Percentiles rank a stretch among this genome's conserved stretches.
These are phyloP conservation scores for Ammodytes marinus DNA, from an alignment of 2,113 vertebrate species.

Conservation along the genomic window DNA sequence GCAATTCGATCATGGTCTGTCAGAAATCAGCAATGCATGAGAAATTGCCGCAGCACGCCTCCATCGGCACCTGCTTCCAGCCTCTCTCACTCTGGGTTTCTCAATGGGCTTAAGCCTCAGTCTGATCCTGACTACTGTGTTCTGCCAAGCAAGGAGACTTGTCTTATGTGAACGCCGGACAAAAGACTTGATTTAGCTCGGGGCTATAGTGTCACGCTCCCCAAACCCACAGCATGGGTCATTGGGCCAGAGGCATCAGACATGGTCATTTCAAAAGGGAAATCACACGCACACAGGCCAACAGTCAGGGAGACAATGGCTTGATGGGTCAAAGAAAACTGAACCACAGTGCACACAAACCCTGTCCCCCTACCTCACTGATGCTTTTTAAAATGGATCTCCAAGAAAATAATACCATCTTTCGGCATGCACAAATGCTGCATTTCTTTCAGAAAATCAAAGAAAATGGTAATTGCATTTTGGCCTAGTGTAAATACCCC, in stretches of 20 bases:
- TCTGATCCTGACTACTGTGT: constrained; percentile 55
- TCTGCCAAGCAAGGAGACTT: constrained; percentile 70
- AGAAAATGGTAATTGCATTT: background rate
- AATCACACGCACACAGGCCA: constrained; percentile 53
- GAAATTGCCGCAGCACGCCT: constrained; percentile 52
- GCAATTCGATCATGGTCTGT: constrained; percentile 72
- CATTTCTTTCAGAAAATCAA: background rate
- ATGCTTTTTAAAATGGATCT: constrained; percentile 8
- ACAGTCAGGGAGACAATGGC: constrained; percentile 46
- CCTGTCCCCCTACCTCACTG: constrained; percentile 22
- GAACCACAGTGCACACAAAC: constrained; percentile 15
- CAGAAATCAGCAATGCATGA: constrained; percentile 74
- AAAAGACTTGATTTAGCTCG: constrained; percentile 71
- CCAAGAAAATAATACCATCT: constrained; percentile 2
- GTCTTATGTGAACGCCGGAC: constrained; percentile 60
- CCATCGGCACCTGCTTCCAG: constrained; percentile 67
- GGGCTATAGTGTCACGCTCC: constrained; percentile 64
- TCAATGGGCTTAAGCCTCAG: constrained; percentile 57
- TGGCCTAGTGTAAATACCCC: background rate
- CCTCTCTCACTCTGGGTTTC: constrained; percentile 59
- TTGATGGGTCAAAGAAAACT: constrained; percentile 52
- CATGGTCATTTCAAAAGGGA: constrained; percentile 66
- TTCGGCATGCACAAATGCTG: background rate
- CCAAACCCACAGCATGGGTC: constrained; percentile 75
- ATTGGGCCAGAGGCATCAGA: constrained; percentile 73